A percentile compares a stretch with the other conserved stretches of the same genome.
Evolutionary conservation across 2,888 invertebrate genomes (phyloP).

Genomic region (Drosophila aldrichi): DNA sequence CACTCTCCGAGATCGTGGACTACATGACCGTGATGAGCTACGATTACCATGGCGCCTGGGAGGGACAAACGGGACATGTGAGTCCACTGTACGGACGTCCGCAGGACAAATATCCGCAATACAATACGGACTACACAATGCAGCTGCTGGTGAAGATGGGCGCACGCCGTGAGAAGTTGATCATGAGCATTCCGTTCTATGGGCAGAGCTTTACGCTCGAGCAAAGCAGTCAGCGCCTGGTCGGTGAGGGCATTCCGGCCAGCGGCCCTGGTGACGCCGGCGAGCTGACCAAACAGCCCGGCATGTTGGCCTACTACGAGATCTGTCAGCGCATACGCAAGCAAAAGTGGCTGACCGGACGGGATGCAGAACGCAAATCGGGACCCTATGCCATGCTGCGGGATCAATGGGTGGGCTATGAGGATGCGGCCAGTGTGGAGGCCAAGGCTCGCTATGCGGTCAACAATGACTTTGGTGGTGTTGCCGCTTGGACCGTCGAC

Average conservation of each 20-base stretch:
- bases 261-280: conserved; percentile 92
- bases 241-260: conserved; percentile 88
- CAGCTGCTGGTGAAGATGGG: conserved; percentile 91
- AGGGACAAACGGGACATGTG: conserved; percentile 91
- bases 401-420: conserved; percentile 96
- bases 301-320: conserved; percentile 95
- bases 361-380: conserved; percentile 87
- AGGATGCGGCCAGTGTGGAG: conserved; percentile 91
- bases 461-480: conserved; percentile 91
- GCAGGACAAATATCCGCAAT: conserved; percentile 90
- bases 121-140: conserved; percentile 93
- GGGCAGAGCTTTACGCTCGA: conserved; percentile 92
- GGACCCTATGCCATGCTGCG: conserved; percentile 91
- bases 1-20: conserved; percentile 89
- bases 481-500: conserved; percentile 95
- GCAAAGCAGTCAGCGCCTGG: conserved; percentile 77
- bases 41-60: conserved; percentile 96
- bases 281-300: conserved; percentile 93
- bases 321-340: conserved; percentile 91
- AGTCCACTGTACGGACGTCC: conserved; percentile 90
- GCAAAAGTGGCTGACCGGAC: conserved; percentile 89
- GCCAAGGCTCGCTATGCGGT: conserved; percentile 92
- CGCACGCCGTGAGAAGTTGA: conserved; percentile 91
- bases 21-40: conserved; percentile 95
- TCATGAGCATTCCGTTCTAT: conserved; percentile 94